Conservation (phyloP, 2,888 invertebrate genomes). For the Malthinus seriepunctatus region DNA sequence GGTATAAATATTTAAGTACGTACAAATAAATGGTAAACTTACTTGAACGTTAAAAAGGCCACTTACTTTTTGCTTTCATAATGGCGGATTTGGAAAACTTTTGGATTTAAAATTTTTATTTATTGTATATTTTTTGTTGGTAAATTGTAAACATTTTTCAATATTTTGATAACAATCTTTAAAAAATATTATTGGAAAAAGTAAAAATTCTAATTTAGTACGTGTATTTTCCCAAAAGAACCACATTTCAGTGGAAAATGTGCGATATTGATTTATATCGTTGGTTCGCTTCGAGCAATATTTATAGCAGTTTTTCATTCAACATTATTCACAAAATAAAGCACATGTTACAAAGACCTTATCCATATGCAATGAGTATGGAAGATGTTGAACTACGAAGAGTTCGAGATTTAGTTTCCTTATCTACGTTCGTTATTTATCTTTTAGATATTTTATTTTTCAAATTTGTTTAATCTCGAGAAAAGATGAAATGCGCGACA, state of each 20-base stretch:
- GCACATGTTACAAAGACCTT: slow-evolving; percentile 38
- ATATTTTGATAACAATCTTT: neutral
- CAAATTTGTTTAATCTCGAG: slow-evolving; percentile 17
- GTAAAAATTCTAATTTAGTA: slow-evolving; percentile 13
- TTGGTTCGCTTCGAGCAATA: slow-evolving; percentile 35
- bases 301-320: slow-evolving; percentile 39
- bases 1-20: no score
- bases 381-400: slow-evolving; percentile 19
- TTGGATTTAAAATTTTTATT: no score
- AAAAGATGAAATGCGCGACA: neutral
- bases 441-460: slow-evolving; percentile 23
- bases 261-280: slow-evolving; percentile 43
- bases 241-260: slow-evolving; percentile 19
- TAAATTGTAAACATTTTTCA: no score
- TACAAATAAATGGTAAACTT: no score
- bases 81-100: no score
- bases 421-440: slow-evolving; percentile 25
- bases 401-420: slow-evolving; percentile 27
- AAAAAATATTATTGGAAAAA: slow-evolving; percentile 1
- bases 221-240: slow-evolving; percentile 11
- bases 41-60: no score
- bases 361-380: slow-evolving; percentile 38
- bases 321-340: slow-evolving; percentile 39
- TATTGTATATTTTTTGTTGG: no score
- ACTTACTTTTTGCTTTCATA: no score